Evolutionary conservation across 2,113 vertebrate genomes (phyloP).

Genomic region (Cephalopholis sonnerati): DNA sequence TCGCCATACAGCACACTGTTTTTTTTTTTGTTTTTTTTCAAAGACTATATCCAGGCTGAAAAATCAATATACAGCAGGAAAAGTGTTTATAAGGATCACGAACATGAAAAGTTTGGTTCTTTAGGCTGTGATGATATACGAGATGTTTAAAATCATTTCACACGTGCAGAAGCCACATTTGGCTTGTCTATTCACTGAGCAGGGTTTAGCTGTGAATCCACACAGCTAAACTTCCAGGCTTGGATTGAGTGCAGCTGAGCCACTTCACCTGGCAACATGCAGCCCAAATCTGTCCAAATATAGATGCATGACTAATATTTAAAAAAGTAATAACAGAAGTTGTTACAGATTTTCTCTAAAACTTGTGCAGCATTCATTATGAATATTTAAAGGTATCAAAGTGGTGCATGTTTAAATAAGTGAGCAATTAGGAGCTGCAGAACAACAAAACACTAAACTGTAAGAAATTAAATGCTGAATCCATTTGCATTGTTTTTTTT

Average conservation of each 20-base stretch:
- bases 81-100: background rate
- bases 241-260: slow-evolving; percentile 4
- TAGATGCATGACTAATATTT: background rate
- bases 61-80: background rate
- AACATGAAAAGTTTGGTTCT: background rate
- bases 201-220: background rate
- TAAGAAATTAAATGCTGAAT: background rate
- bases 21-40: background rate
- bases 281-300: background rate
- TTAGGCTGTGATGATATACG: background rate
- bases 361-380: fast-evolving
- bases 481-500: background rate
- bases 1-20: background rate
- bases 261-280: background rate
- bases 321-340: background rate
- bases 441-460: background rate
- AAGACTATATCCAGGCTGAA: background rate
- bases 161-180: background rate
- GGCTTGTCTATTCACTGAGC: background rate
- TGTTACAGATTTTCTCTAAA: background rate
- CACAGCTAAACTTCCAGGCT: no score
- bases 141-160: background rate
- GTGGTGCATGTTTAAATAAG: background rate
- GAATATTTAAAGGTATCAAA: background rate
- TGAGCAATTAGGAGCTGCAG: background rate